phyloP scores from a whole-genome alignment of 2,797 vertebrate genomes.

The Orientallactaga sibirica region DNA sequence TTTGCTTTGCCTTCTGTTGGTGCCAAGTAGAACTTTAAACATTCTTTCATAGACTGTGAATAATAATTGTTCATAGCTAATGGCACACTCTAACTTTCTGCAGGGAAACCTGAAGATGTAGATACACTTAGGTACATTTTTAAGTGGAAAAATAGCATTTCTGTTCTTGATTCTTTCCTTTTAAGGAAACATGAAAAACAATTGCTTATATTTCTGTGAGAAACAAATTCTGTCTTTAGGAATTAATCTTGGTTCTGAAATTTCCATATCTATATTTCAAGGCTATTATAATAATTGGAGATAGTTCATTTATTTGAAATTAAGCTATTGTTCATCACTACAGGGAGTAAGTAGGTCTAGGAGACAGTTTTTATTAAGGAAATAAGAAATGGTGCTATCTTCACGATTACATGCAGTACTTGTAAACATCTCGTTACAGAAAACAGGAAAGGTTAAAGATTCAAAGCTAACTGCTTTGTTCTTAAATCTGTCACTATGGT shows the following conservation, averaged over 20 bases:
- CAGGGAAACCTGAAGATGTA: not conserved
- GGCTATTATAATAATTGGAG: constrained; percentile 33
- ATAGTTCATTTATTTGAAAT: constrained; percentile 55
- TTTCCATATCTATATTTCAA: constrained; percentile 12
- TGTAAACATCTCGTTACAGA: constrained; percentile 68
- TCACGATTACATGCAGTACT: constrained; percentile 4
- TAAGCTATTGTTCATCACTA: constrained; percentile 43
- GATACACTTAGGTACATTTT: constrained; percentile 15
- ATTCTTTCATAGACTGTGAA: constrained; percentile 3
- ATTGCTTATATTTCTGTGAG: constrained; percentile 21
- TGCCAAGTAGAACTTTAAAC: constrained; percentile 7
- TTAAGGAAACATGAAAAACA: constrained; percentile 24
- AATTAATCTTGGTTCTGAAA: constrained; percentile 43
- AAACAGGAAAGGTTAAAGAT: constrained; percentile 73
- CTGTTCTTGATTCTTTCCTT: constrained; percentile 38
- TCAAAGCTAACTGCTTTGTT: constrained; percentile 71
- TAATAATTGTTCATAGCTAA: constrained; percentile 25
- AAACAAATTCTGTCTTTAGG: constrained; percentile 44
- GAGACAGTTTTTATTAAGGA: constrained; percentile 63
- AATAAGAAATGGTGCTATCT: constrained; percentile 60
- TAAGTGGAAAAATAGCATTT: constrained; percentile 23
- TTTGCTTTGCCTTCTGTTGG: not conserved
- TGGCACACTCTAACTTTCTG: not conserved
- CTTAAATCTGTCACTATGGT: constrained; percentile 68
- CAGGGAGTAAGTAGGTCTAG: not conserved